Percentiles rank a stretch among this genome's conserved stretches.
Conservation (phyloP, 2,113 vertebrate genomes). For the Variabilichromis moorii region DNA sequence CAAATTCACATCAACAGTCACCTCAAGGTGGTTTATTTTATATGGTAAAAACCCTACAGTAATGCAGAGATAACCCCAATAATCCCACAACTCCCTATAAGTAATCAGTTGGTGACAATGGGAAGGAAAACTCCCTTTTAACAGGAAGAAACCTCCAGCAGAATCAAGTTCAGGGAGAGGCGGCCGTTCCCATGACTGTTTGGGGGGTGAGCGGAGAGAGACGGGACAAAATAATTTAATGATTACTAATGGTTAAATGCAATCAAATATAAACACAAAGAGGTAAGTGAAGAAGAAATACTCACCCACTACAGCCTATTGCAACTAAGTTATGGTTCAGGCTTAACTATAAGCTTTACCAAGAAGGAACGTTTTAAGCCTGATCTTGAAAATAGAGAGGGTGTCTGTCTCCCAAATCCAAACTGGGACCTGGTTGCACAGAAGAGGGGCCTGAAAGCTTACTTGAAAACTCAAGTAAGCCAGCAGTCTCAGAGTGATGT, state of each 20-base stretch:
- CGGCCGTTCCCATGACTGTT: accelerated
- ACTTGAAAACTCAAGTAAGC: background rate
- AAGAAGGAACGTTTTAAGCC: background rate
- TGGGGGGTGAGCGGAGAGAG: background rate
- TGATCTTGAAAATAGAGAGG: background rate
- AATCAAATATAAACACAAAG: background rate
- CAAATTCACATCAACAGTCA: background rate
- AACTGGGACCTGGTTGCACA: background rate
- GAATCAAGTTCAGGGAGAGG: background rate
- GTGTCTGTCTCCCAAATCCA: background rate
- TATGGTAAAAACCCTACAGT: background rate
- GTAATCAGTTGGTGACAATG: background rate
- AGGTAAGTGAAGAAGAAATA: background rate
- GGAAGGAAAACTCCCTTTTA: background rate
- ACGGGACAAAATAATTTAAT: background rate
- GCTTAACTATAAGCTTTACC: background rate
- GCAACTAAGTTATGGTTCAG: background rate
- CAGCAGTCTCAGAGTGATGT: background rate
- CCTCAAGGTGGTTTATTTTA: background rate
- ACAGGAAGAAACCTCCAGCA: background rate
- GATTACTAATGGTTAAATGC: background rate
- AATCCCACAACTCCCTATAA: background rate
- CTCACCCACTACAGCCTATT: background rate
- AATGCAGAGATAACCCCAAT: background rate
- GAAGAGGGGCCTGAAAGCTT: background rate